These are phyloP conservation scores for Scylla paramamosain DNA, from an alignment of 1,140 invertebrate species.

Conservation along the genomic window DNA sequence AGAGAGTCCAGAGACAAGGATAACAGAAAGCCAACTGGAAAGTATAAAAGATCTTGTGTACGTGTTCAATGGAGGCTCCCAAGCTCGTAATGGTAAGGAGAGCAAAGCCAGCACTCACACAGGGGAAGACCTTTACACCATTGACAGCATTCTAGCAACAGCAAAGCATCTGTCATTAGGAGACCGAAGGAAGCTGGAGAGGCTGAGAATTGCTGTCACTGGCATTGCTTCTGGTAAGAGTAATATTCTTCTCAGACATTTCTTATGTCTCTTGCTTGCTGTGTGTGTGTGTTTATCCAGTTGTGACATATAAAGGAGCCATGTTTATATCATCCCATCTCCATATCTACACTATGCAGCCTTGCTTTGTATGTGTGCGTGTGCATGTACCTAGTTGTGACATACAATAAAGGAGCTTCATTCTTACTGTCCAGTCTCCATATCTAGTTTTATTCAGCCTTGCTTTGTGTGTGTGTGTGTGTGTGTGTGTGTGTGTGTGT, in stretches of 20 bases:
- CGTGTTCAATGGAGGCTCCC: neutral
- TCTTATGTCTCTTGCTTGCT: neutral
- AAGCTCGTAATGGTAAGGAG: neutral
- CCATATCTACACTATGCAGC: too few species aligned
- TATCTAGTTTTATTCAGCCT: neutral
- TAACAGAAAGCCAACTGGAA: slow-evolving; percentile 2
- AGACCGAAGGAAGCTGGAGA: neutral
- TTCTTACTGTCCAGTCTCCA: too few species aligned
- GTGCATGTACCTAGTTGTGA: too few species aligned
- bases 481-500: too few species aligned
- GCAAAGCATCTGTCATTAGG: neutral
- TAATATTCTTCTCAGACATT: neutral
- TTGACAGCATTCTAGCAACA: neutral
- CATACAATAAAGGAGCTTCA: too few species aligned
- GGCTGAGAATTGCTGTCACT: neutral
- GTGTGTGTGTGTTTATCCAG: neutral
- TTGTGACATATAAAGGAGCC: too few species aligned
- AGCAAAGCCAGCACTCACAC: neutral
- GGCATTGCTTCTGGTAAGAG: neutral
- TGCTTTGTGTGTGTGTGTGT: neutral
- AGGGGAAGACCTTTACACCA: neutral
- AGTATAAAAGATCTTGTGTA: neutral
- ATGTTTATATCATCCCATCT: too few species aligned
- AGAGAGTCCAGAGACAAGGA: neutral
- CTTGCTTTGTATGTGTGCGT: too few species aligned